Evolutionary conservation across 2,113 vertebrate genomes (phyloP), one percentile per base, ranked within the genome.

Genomic region (Chaetodon auriga): DNA sequence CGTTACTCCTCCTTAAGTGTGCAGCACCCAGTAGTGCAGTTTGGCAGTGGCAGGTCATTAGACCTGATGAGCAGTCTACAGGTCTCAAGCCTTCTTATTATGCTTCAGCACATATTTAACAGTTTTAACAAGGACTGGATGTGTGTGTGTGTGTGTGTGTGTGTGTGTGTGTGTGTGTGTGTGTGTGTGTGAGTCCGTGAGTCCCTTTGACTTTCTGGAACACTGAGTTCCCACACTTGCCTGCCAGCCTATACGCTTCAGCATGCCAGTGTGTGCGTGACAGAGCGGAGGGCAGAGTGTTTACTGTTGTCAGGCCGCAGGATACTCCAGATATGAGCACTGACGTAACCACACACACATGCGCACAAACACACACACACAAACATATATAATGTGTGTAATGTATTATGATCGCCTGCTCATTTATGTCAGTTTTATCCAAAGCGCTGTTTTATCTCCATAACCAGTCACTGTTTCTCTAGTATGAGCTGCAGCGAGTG

Each of bases 151-250:
- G 74, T 4, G 75, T 75, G 66, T 80, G 16, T 16, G 74, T 4
- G 75, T 75, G 66, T 80, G 16, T 1, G 8, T 38, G 43, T 68
- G 76, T 69, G 10, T 12, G 30, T 16, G 74, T 4, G 75, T 75
- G 66, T 80, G 16, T 1, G 8, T 38, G 43, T 68, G 76, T 69
- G 10, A 7, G 30, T 16, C 66, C 2, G 75, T 75, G 66, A 30
- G 21, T 57, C 45, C 66, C 23, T 60, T 53, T 54, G 23, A 36
- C 51, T 82, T 68, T 85, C 78, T 83, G 71, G 89, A 83, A 92
- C 88, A 82, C 57, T 1, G 72, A 82, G 85, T 93, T 89, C 90
- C 91, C 81, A 83, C 79, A 60, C 69, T 89, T 12, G 54, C 72
- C 58, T 85, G 75, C 75, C 68, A 68, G 75, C 75, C 69, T 82